A percentile compares a stretch with the other conserved stretches of the same genome.
Evolutionary conservation across 2,113 vertebrate genomes (phyloP).

Genomic region (Platycercus adscitus): DNA sequence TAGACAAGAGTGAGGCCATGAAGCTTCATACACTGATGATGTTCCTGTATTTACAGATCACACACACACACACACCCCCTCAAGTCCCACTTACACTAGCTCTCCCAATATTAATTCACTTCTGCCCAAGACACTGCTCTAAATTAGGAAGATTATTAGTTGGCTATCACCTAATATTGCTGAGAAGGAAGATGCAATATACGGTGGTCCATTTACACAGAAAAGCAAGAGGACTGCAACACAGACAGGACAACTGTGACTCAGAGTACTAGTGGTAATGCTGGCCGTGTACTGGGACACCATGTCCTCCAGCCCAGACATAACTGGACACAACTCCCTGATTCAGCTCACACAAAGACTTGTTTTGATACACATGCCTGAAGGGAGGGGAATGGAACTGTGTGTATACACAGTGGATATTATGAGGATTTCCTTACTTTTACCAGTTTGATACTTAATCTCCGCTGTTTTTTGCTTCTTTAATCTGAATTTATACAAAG

Average conservation of each 20-base stretch:
- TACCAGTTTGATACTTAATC: neutral
- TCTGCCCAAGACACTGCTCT: neutral
- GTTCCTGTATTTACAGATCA: neutral
- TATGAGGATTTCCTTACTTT: neutral
- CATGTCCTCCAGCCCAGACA: neutral
- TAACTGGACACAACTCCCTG: neutral
- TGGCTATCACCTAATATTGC: neutral
- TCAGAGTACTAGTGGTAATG: neutral
- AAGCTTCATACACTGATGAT: neutral
- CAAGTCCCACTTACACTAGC: neutral
- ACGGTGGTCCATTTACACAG: rapidly evolving
- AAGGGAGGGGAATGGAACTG: neutral
- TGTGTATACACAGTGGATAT: rapidly evolving
- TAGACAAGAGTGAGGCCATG: neutral
- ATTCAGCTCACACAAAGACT: neutral
- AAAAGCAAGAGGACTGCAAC: neutral
- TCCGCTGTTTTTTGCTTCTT: neutral
- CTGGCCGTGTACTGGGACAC: neutral
- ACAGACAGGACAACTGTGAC: neutral
- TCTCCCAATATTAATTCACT: neutral
- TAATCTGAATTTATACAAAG: neutral
- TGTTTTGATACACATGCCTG: neutral
- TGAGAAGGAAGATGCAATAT: neutral
- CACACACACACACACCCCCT: too few relatives aligned
- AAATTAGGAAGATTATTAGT: neutral